Evolutionary conservation across 1,140 invertebrate species (phyloP), one percentile per base, ranked within the genome.

Genomic region (Panagrolaimus sp.): DNA sequence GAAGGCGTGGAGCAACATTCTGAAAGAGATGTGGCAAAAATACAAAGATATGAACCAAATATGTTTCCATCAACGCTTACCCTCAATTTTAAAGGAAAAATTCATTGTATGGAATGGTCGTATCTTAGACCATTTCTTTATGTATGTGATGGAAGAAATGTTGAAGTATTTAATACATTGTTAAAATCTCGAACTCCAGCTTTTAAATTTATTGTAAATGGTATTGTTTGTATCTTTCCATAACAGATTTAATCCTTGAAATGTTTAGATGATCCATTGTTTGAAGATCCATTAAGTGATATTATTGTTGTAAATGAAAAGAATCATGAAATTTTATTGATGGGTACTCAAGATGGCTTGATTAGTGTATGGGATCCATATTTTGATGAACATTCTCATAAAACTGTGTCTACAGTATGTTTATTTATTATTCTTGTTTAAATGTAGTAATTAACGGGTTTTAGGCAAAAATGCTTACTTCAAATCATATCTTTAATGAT

Each of bases 341-440:
- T 74, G 21, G 78, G 79, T 15, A 69, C 78, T 4, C 26, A 63
- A 6, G 75, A 82, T 63, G 78, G 78, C 4, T 43, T 80, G 14
- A 28, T 80, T 17, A 70, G 77, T 15, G 72, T 80, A 2, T 81
- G 80, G 80, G 78, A 81, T 71, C 78, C 78, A 15, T 67, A 47
- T 38, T 78, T 78, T 58, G 67, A 48, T 67, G 72, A 71, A 63
- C 78, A 77, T 65, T 70, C 38, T 46, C 74, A 75, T 65, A 63
- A 69, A n/a, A 38, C 32, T 38, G 32, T 38, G 2, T 2, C 2
- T 38, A 7, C 2, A 4, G 32, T 38, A 38, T 4, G 32, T 4
- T 4, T 38, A 38, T 38, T 38, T 38, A 2, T 38, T 38, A 7
- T n/a, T n/a, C n/a, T n/a, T n/a, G n/a, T n/a, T n/a, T n/a, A 72